Conservation (phyloP, 2,888 invertebrate genomes). For the Acleris literana region DNA sequence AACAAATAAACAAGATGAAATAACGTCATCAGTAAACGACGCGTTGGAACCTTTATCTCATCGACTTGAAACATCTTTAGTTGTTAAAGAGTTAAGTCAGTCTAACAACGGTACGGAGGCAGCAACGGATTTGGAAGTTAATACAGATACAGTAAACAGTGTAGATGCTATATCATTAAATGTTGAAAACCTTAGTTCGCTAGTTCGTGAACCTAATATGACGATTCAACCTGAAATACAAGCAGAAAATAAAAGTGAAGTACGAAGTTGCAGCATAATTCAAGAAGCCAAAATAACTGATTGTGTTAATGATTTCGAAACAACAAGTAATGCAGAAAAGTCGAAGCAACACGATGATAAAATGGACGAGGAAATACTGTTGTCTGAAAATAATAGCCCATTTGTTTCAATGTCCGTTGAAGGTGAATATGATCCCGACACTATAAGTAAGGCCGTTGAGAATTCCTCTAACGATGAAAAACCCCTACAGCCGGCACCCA, state of each 20-base stretch:
- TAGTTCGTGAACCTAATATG: neutral
- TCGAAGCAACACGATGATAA: neutral
- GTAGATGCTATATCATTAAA: neutral
- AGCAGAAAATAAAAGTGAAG: neutral
- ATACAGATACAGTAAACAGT: neutral
- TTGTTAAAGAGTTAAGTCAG: neutral
- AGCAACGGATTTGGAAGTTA: neutral
- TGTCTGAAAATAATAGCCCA: constrained; percentile 63
- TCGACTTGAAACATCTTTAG: constrained; percentile 1
- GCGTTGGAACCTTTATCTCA: neutral
- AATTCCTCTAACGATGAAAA: constrained; percentile 44
- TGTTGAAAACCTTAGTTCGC: neutral
- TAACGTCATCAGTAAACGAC: constrained; percentile 2
- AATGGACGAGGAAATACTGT: constrained; percentile 54
- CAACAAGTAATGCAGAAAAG: neutral
- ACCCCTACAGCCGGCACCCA: constrained; percentile 48
- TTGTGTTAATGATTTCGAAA: neutral
- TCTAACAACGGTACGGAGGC: neutral
- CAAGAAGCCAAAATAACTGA: neutral
- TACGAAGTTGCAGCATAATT: neutral
- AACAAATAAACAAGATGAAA: neutral
- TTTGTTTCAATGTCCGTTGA: constrained; percentile 57
- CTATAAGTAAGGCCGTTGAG: constrained; percentile 38
- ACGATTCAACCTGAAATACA: neutral
- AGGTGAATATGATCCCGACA: constrained; percentile 40